Evolutionary conservation across 2,888 invertebrate species (phyloP), one percentile per base, ranked within the genome.

Genomic region (Onchidella celtica): DNA sequence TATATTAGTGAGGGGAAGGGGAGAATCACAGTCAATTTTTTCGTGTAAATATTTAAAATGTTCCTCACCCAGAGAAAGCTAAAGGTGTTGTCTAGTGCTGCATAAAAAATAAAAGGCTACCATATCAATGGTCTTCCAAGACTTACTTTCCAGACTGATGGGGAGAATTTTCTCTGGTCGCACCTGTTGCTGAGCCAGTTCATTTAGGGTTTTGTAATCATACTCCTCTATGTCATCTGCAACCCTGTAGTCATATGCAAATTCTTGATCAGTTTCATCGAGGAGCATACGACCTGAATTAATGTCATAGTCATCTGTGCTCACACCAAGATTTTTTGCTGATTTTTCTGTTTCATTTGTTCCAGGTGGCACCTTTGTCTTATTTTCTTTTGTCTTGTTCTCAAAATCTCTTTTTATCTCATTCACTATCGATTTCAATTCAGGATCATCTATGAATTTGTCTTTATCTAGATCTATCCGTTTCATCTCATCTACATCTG

Each of bases 151-250:
- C 27, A 79, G n/a, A 70, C 79, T 73, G 57, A 79, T 79, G 34
- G 73, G 72, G 24, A 79, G 66, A 47, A 66, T 59, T 66, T 79
- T 79, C 21, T 73, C 66, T 32, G 72, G 65, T n/a, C 66, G 79
- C 14, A 79, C 29, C 27, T 72, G 70, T 24, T 79, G 79, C 27
- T 74, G 36, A 24, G 27, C 14, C 0, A 68, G n/a, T 59, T 36
- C 65, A 32, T 21, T 61, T 24, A 75, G 69, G 38, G 74, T 75
- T 24, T 55, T 40, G 34, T 81, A 81, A 32, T 75, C 81, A 81
- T 69, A 81, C 36, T 81, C 81, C 38, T 81, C 81, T 38, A 81
- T 81, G 38, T 81, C 81, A 34, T 75, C 75, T 34, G 81, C 81
- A 0, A 75, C 74, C 6, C 59, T 36, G 27, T 81, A 81, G 36